Base-by-base conservation (phyloP, 2,113 vertebrate species). In the Balaenoptera acutorostrata region DNA sequence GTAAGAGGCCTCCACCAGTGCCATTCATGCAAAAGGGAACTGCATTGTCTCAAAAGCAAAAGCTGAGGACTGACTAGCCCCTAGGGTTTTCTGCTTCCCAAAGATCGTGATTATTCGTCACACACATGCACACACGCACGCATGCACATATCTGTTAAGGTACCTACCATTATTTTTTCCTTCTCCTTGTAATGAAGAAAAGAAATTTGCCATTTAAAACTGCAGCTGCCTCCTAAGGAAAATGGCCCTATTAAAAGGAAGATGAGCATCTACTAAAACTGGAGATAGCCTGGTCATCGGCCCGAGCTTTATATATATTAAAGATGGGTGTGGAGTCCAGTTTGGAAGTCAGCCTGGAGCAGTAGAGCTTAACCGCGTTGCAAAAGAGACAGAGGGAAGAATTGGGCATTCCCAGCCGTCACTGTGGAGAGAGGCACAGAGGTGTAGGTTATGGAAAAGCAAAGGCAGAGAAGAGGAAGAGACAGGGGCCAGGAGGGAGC, bases 121-220 rank as follows among this genome's bases (percentile, higher is more conserved):
- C 36, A n/a, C 36, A 85, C 68, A 64, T 4, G 49, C 25, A n/a
- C 7, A 44, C 25, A 59, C 66, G 18, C 29, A 61, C 4, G 25
- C 2, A 29, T 23, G 75, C 44, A 64, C 8, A 55, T 49, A 63
- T 33, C 63, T 88, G 14, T 52, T 85, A 72, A 72, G 36, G n/a
- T 77, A 18, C 9, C 89, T 61, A 97, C 86, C 39, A 2, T 93
- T 95, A 95, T 90, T 85, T 97, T 97, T 98, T 93, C 88, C 87
- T 97, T 96, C 52, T 85, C 78, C 25, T 72, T 59, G 3, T 59
- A 96, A 90, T 80, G 82, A 97, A 93, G 66, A 81, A 86, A 87
- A 90, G 66, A 77, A 84, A 85, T 39, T 12, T 90, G 52, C 44
- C 49, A 61, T 93, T 93, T 77, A 55, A 81, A 77, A 68, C 36